Percentiles rank a stretch among this genome's conserved stretches.
Conservation (phyloP, 2,888 invertebrate species). For the Oxycera nigricornis region DNA sequence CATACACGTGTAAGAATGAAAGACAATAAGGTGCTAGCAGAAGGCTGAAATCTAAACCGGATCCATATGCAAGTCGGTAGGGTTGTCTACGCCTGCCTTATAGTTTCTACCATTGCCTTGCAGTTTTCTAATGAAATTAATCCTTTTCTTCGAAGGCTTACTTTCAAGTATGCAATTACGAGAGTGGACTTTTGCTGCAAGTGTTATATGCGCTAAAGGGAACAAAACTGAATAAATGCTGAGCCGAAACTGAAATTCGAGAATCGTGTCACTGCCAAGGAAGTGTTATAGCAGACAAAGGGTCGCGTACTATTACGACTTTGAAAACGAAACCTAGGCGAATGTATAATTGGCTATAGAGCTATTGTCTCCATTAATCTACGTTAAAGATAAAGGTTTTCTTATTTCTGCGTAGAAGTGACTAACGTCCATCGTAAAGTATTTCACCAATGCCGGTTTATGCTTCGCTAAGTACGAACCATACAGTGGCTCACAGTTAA, state of each 20-base stretch:
- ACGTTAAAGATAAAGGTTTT: no score
- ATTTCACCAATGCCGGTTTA: no score
- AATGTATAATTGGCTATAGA: not conserved
- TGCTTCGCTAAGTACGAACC: no score
- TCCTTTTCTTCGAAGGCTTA: not conserved
- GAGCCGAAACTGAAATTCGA: not conserved
- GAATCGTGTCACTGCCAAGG: conserved; percentile 24
- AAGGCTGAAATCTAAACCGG: not conserved
- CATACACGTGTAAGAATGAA: not conserved
- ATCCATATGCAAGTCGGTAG: not conserved
- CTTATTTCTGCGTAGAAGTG: no score
- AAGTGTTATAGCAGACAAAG: not conserved
- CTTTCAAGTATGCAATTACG: conserved; percentile 28
- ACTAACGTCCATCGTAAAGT: no score
- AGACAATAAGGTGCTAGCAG: not conserved
- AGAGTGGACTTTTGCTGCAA: not conserved
- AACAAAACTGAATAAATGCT: not conserved
- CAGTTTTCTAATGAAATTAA: conserved; percentile 21
- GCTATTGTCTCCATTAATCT: not conserved
- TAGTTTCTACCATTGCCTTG: not conserved
- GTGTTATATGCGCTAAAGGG: not conserved
- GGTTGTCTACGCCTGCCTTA: not conserved
- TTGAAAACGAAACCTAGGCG: not conserved
- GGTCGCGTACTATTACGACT: not conserved
- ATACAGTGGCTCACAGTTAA: no score